These are phyloP conservation scores for Distichodus sexfasciatus DNA, from an alignment of 2,797 vertebrate species.

Conservation along the genomic window DNA sequence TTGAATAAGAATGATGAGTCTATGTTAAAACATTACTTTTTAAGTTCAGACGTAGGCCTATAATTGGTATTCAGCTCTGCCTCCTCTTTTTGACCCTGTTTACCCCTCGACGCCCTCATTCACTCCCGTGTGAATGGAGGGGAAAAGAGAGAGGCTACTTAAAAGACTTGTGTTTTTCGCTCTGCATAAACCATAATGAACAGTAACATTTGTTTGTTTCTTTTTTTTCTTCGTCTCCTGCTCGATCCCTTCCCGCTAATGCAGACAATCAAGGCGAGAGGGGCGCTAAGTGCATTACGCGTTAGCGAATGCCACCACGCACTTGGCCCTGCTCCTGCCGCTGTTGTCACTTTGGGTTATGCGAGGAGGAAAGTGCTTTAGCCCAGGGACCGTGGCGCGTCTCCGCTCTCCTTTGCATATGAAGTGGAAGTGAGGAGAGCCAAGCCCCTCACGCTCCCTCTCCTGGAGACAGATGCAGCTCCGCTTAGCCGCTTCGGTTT, in stretches of 20 bases:
- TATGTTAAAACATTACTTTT: too few species aligned
- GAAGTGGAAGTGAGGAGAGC: constrained; percentile 73
- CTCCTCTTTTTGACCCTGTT: constrained; percentile 45
- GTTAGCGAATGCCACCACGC: constrained; percentile 57
- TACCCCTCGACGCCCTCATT: constrained; percentile 58
- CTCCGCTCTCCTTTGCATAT: constrained; percentile 76
- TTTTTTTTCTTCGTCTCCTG: constrained; percentile 59
- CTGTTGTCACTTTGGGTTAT: constrained; percentile 80
- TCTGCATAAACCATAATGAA: constrained; percentile 69
- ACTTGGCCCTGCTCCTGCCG: constrained; percentile 35
- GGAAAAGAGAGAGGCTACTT: constrained; percentile 32
- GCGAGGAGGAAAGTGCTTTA: constrained; percentile 76
- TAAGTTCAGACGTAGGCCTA: background rate
- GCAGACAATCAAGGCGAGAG: constrained; percentile 73
- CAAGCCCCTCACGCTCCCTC: constrained; percentile 63
- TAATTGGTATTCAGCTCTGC: constrained; percentile 34
- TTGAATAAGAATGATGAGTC: too few species aligned
- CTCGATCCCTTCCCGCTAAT: constrained; percentile 70
- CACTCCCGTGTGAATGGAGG: constrained; percentile 57
- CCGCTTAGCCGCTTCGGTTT: constrained; percentile 20
- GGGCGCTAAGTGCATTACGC: constrained; percentile 79
- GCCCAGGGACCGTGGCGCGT: constrained; percentile 68
- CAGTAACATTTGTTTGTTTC: constrained; percentile 76
- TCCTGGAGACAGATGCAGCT: constrained; percentile 42
- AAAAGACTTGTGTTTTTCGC: constrained; percentile 70